Evolutionary conservation across 2,888 invertebrate genomes (phyloP).

Genomic region (Sepiola atlantica): DNA sequence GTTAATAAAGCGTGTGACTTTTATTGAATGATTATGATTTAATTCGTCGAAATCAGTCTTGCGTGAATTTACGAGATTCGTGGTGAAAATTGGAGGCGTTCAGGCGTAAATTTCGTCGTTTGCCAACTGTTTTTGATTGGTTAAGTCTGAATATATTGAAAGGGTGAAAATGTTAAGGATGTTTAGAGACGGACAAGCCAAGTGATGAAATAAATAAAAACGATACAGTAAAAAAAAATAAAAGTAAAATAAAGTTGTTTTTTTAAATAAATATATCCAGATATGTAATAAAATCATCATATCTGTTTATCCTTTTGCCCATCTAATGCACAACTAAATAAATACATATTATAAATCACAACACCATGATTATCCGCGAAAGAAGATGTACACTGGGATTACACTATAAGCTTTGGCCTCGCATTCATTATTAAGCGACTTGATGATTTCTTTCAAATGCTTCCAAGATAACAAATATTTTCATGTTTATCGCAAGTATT

Average conservation of each 20-base stretch:
- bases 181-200: background rate
- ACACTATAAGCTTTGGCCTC: no score
- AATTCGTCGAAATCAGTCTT: background rate
- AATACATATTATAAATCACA: no score
- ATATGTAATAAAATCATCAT: no score
- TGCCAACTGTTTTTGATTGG: background rate
- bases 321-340: no score
- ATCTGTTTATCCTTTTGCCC: no score
- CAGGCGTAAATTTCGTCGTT: background rate
- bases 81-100: background rate
- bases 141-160: background rate
- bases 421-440: no score
- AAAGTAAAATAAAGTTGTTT: background rate
- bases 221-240: background rate
- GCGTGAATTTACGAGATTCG: background rate
- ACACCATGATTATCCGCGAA: no score
- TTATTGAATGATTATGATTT: background rate
- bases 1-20: background rate
- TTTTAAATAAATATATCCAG: no score
- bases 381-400: no score
- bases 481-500: no score
- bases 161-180: background rate
- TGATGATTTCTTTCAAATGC: no score
- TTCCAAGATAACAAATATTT: no score
- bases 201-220: background rate